Evolutionary conservation across 2,113 vertebrate genomes (phyloP), one percentile per base, ranked within the genome.

Genomic region (Callithrix jacchus): DNA sequence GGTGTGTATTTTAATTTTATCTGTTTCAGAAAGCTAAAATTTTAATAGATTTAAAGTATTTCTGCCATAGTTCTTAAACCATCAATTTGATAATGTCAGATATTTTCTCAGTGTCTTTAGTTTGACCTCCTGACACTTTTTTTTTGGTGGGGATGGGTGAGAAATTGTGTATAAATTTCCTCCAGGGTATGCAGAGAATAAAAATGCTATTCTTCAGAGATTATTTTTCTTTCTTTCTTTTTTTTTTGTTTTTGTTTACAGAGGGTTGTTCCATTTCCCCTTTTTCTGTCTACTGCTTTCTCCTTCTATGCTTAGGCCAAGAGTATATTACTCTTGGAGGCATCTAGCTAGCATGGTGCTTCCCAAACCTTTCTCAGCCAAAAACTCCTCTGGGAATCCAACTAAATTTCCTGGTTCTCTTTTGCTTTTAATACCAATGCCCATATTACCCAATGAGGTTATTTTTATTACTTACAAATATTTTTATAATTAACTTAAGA

Each of bases 381-480:
- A 95, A 91, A 11, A 87, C 83, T 95, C 96, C 95, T 96, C 56
- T 93, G 89, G 92, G 95, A 94, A 90, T 93, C 81, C 49, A 94
- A 54, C 89, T 82, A 93, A 95, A 97, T 96, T 95, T 95, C 95
- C 93, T 96, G 80, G 56, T 97, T 97, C 87, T 25, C 56, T 92
- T 94, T 97, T 56, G 80, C 88, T 97, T 96, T 96, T 91, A 77
- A 90, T 95, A 68, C 89, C 71, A 87, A 93, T 91, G 79, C 58
- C 79, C 27, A 42, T 95, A 93, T 93, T 97, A 58, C 84, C 73
- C 95, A 94, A 49, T 4, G 40, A 93, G 80, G 76, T 96, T 97
- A 95, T 96, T 95, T 97, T 97, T 97, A 98, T 92, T 95, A 90
- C 92, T 97, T 95, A 88, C 56, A 97, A 96, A 94, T 97, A 97